phyloP scores from a whole-genome alignment of 2,797 vertebrate species.

The Echeneis naucrates region DNA sequence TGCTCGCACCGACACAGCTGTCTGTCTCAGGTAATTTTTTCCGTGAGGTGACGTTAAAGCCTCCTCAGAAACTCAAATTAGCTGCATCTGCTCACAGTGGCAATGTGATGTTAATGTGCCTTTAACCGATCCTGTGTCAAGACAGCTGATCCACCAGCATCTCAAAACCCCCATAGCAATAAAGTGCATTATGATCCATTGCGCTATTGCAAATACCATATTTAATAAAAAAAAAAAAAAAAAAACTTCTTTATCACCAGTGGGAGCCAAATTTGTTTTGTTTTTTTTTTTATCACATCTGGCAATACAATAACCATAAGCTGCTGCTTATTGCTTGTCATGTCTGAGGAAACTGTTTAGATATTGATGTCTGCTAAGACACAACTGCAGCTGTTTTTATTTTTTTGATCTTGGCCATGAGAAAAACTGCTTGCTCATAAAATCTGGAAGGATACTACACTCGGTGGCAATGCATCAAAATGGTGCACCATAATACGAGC shows the following conservation, averaged over 20 bases:
- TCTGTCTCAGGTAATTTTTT: constrained; percentile 64
- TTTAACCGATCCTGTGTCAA: constrained; percentile 14
- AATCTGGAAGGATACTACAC: constrained; percentile 15
- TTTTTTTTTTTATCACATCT: constrained; percentile 53
- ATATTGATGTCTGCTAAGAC: constrained; percentile 31
- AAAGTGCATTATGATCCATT: constrained; percentile 33
- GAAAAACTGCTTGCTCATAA: constrained; percentile 43
- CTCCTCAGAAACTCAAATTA: constrained; percentile 44
- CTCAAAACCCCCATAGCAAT: constrained; percentile 27
- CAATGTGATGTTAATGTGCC: constrained; percentile 22
- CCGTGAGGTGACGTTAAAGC: constrained; percentile 58
- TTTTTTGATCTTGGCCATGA: constrained; percentile 25
- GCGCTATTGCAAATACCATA: constrained; percentile 47
- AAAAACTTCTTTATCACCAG: constrained; percentile 41
- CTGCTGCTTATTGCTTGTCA: constrained; percentile 41
- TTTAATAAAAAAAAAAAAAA: constrained; percentile 58
- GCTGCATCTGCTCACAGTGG: constrained; percentile 18
- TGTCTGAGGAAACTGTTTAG: constrained; percentile 40
- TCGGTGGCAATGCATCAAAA: constrained; percentile 16
- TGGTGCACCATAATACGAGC: not conserved
- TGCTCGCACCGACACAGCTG: constrained; percentile 57
- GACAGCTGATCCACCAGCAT: constrained; percentile 13
- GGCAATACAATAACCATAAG: constrained; percentile 60
- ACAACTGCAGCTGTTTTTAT: constrained; percentile 27
- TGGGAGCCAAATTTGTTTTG: constrained; percentile 13